These are phyloP conservation scores for Ophion obscuratus DNA, from an alignment of 2,888 invertebrate genomes.

Conservation along the genomic window DNA sequence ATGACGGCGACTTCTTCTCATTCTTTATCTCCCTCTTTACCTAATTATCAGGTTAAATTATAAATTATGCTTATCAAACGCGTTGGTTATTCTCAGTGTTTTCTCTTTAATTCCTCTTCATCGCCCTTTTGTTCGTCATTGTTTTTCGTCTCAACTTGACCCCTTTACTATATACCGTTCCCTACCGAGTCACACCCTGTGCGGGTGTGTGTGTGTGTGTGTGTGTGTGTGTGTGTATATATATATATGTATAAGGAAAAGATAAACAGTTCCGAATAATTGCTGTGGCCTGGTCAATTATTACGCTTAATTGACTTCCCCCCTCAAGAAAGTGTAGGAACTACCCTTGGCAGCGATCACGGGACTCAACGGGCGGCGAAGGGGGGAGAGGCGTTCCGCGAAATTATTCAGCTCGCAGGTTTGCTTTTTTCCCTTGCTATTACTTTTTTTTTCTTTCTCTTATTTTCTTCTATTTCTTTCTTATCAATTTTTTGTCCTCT, in stretches of 20 bases:
- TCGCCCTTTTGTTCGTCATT: constrained; percentile 50
- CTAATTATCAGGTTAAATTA: constrained; percentile 77
- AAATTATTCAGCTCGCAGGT: constrained; percentile 8
- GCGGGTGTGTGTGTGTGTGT: not conserved
- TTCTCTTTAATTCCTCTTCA: constrained; percentile 68
- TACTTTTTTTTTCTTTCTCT: not conserved
- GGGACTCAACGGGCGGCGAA: constrained; percentile 46
- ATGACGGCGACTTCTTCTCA: constrained; percentile 38
- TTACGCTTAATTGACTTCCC: not conserved
- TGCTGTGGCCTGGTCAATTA: not conserved
- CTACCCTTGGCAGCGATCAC: constrained; percentile 78
- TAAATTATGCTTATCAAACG: constrained; percentile 80
- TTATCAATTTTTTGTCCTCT: constrained; percentile 35
- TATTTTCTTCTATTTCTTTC: constrained; percentile 14
- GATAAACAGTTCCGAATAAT: constrained; percentile 12
- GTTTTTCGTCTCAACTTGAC: constrained; percentile 19
- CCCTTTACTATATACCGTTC: constrained; percentile 37
- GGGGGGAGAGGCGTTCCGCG: not conserved
- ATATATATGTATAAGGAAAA: constrained; percentile 13
- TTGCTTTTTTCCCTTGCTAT: not conserved
- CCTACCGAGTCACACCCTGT: constrained; percentile 38
- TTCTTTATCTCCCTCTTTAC: constrained; percentile 59
- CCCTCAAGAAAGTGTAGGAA: constrained; percentile 72
- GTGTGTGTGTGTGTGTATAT: not conserved
- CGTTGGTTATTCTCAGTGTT: constrained; percentile 64